Base-by-base conservation (phyloP, 2,888 invertebrate genomes). In the Megalurothrips usitatus region DNA sequence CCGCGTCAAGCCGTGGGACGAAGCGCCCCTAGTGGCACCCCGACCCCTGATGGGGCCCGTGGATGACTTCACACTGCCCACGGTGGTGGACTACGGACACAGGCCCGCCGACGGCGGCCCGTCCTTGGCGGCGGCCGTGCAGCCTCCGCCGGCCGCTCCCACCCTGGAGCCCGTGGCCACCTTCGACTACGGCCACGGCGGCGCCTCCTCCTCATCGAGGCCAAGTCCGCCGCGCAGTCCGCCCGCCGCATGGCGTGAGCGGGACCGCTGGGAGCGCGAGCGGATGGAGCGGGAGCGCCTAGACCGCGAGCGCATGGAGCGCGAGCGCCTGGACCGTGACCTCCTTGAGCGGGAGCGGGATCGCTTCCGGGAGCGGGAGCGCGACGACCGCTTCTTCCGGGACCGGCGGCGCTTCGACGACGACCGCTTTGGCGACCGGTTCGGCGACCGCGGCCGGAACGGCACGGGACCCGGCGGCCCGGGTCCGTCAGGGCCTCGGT, bases 61-160 rank as follows among this genome's bases (percentile, higher is more conserved):
- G 12, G 78, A 48, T 11, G 80, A 78, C 23, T 78, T 80, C 80
- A 49, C n/a, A 8, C 23, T 49, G 26, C 79, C 79, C 19, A 79
- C 75, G 48, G 80, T 82, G 26, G 80, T 93, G 87, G 93, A 94
- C 86, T 94, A 94, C 86, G 91, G 92, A 83, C 93, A 94, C 85
- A 90, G 88, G 84, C 89, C 90, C 80, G 90, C 82, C 83, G 75
- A 83, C 84, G 58, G 83, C 84, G 17, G 81, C 83, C 83, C 79
- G 83, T 83, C 75, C 79, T 52, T 85, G 83, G 49, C 81, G 78
- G 10, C 81, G 79, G 68, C 47, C 68, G 52, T 49, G 78, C 47
- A 19, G 14, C 63, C 75, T 81, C 58, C 26, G 79, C 78, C 34
- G 26, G 34, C 49, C 14, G 80, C 34, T 81, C 82, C 79, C 82